A percentile compares a stretch with the other conserved stretches of the same genome.
These are phyloP conservation scores for Centrocercus urophasianus DNA, from an alignment of 2,113 vertebrate species.

Conservation along the genomic window DNA sequence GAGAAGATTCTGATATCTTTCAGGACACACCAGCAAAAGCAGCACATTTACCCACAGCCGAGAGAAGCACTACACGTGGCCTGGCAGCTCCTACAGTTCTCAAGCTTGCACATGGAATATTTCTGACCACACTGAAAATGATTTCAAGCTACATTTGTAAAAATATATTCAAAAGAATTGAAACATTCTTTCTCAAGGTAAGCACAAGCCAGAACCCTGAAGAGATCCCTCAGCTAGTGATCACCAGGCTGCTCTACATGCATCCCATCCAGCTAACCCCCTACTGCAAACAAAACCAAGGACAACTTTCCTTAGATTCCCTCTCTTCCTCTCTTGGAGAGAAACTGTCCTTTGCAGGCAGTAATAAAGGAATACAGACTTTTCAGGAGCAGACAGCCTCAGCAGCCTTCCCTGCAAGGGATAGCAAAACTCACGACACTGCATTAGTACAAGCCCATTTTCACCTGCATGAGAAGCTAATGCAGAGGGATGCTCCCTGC, in stretches of 20 bases:
- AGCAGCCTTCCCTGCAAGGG: rapidly evolving
- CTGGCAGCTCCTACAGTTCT: not conserved
- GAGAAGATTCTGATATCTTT: not conserved
- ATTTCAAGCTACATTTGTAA: not conserved
- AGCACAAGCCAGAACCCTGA: rapidly evolving
- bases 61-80: rapidly evolving
- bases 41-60: not conserved
- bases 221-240: not conserved
- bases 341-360: rapidly evolving
- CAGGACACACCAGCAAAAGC: not conserved
- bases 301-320: rapidly evolving
- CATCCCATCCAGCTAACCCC: not conserved
- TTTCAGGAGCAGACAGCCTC: not conserved
- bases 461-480: not conserved
- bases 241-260: not conserved
- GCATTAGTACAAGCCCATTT: not conserved
- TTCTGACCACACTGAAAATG: not conserved
- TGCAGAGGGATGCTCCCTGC: rapidly evolving
- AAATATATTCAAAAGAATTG: rapidly evolving
- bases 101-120: rapidly evolving
- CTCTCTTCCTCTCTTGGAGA: rapidly evolving
- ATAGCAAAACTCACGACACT: not conserved
- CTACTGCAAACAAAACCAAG: not conserved
- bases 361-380: rapidly evolving
- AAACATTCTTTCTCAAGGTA: not conserved